Base-by-base conservation (phyloP, 2,888 invertebrate species). In the Ceratothoa steindachneri region DNA sequence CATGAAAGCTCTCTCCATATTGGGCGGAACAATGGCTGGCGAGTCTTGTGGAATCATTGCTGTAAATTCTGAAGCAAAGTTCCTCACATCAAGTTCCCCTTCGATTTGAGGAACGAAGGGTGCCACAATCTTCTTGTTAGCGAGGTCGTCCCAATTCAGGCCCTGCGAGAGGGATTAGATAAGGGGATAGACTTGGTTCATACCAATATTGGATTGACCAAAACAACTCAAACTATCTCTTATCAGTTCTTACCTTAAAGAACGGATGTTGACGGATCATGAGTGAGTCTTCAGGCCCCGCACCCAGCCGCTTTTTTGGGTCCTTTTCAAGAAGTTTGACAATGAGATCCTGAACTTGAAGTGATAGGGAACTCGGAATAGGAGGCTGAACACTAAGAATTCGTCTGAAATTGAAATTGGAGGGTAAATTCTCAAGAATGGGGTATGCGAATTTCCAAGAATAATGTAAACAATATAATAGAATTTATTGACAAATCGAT, bases 21-120 rank as follows among this genome's bases (percentile, higher is more conserved):
- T 90, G 60, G 90, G 89, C 52, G 96, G 96, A 72, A 92, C 90
- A 77, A 93, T 90, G 22, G 94, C 93, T 0, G 96, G 96, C 3
- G 95, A 95, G 85, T 97, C 96, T 0, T 93, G 90, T 5, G 95
- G 92, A 69, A 90, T 88, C 90, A 95, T 93, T 82, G 90, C 89
- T 0, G 97, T 98, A 86, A 98, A 98, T 86, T 98, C 97, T 80
- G 93, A 93, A 64, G 96, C 93, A 85, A 98, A 98, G 87, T 98
- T 97, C 83, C 93, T 93, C 15, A 95, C 94, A 85, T 98, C 97
- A 78, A 94, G 87, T 84, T 95, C 95, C 84, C 91, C 85, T 69
- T 89, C 80, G 77, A 97, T 90, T 73, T 88, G 88, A n/a, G 97
- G 98, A 81, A 91, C 90, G 86, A 97, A 95, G 0, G 97, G 97